Conservation (phyloP, 2,888 invertebrate genomes). For the Eupithecia pulchellata region DNA sequence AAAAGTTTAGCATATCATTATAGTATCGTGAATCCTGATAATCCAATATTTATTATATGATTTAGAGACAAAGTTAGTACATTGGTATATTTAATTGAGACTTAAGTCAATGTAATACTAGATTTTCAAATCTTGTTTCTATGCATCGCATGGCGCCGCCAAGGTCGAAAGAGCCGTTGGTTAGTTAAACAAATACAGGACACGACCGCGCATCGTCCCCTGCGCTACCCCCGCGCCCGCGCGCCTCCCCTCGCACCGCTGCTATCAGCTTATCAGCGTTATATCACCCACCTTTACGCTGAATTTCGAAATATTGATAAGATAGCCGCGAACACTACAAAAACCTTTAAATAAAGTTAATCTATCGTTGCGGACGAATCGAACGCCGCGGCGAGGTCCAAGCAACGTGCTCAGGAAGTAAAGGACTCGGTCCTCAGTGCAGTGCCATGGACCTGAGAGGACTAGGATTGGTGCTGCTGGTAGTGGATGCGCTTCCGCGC, state of each 20-base stretch:
- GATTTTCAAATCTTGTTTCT: not conserved
- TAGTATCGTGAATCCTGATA: no score
- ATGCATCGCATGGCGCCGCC: not conserved
- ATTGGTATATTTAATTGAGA: no score
- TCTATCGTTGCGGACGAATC: constrained; percentile 54
- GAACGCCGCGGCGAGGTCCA: constrained; percentile 53
- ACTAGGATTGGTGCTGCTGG: constrained; percentile 50
- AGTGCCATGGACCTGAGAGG: constrained; percentile 57
- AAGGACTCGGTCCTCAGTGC: constrained; percentile 46
- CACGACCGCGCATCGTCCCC: constrained; percentile 44
- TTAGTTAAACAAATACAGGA: constrained; percentile 12
- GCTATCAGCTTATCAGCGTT: constrained; percentile 58
- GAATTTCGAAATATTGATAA: constrained; percentile 80
- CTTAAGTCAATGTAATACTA: no score
- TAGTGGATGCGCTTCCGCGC: constrained; percentile 57
- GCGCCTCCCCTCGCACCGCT: constrained; percentile 42
- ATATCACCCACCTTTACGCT: constrained; percentile 73
- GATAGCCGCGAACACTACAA: constrained; percentile 58
- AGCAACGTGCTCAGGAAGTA: constrained; percentile 37
- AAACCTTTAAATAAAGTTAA: constrained; percentile 57
- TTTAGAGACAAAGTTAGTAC: no score
- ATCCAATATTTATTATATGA: no score
- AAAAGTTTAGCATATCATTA: no score
- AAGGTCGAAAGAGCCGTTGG: constrained; percentile 23
- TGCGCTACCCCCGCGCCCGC: constrained; percentile 51